Conservation (phyloP, 1,140 invertebrate genomes). For the Drosophila littoralis region DNA sequence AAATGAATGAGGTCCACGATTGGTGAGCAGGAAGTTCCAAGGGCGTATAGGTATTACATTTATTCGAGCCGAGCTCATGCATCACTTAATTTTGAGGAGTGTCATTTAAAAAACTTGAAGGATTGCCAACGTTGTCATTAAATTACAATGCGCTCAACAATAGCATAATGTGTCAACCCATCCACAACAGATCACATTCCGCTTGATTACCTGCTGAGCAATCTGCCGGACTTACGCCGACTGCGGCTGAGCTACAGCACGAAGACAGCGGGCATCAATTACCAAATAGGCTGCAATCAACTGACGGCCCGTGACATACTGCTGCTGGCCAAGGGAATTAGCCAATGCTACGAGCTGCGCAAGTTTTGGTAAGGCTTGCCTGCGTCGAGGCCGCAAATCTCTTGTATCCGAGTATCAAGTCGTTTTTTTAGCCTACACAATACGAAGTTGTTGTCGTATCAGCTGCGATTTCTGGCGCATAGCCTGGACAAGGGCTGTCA, state of each 20-base stretch:
- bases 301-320: slow-evolving; percentile 71
- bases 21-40: too few relatives aligned
- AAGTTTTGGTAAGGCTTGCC: slow-evolving; percentile 68
- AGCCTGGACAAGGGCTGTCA: slow-evolving; percentile 80
- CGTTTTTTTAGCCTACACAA: slow-evolving; percentile 67
- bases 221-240: slow-evolving; percentile 81
- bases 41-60: too few relatives aligned
- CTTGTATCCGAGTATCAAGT: background rate
- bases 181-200: slow-evolving; percentile 82
- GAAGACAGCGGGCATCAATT: slow-evolving; percentile 79
- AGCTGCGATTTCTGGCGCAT: slow-evolving; percentile 70
- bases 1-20: too few relatives aligned
- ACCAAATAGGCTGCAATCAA: slow-evolving; percentile 79
- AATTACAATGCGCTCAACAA: background rate
- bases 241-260: slow-evolving; percentile 80
- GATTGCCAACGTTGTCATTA: background rate
- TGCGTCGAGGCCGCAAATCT: background rate
- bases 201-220: slow-evolving; percentile 83
- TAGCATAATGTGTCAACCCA: background rate
- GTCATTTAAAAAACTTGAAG: background rate
- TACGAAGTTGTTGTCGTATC: slow-evolving; percentile 75
- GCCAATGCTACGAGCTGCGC: slow-evolving; percentile 72
- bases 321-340: slow-evolving; percentile 70
- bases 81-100: background rate
- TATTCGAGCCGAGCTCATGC: too few relatives aligned